Conservation (phyloP, 2,888 invertebrate species). For the Acleris laterana region DNA sequence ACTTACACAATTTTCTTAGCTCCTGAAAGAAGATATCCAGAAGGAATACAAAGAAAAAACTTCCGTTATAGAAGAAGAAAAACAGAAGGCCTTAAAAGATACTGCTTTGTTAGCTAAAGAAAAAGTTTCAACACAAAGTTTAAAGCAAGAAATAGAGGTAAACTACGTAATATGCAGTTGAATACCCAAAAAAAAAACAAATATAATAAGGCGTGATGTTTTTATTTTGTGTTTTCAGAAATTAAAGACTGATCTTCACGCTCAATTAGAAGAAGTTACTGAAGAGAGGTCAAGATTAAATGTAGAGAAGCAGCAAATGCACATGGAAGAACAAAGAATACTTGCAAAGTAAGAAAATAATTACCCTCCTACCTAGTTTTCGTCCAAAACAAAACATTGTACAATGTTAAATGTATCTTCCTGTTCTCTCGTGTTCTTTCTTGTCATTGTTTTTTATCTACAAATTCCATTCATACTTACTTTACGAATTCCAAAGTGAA, state of each 20-base stretch:
- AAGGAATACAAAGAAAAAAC: conserved; percentile 74
- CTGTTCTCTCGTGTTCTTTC: too few relatives aligned
- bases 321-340: conserved; percentile 74
- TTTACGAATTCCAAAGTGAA: too few relatives aligned
- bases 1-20: conserved; percentile 48
- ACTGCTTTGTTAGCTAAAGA: conserved; percentile 65
- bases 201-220: background rate
- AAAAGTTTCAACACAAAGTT: conserved; percentile 64
- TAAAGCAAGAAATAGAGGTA: conserved; percentile 76
- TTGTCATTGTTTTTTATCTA: too few relatives aligned
- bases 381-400: too few relatives aligned
- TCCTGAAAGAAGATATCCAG: conserved; percentile 71
- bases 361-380: too few relatives aligned
- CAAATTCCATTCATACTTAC: too few relatives aligned
- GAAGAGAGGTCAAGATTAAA: conserved; percentile 72
- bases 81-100: conserved; percentile 63
- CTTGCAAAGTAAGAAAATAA: conserved; percentile 65
- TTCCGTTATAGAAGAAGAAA: conserved; percentile 70
- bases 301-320: conserved; percentile 71
- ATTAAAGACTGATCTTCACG: conserved; percentile 73
- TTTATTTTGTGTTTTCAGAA: conserved; percentile 54
- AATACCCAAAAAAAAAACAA: background rate
- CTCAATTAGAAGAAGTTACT: conserved; percentile 71
- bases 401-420: too few relatives aligned
- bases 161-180: background rate